These are phyloP conservation scores for Protonibea diacanthus DNA, from an alignment of 2,797 vertebrate genomes.

Conservation along the genomic window DNA sequence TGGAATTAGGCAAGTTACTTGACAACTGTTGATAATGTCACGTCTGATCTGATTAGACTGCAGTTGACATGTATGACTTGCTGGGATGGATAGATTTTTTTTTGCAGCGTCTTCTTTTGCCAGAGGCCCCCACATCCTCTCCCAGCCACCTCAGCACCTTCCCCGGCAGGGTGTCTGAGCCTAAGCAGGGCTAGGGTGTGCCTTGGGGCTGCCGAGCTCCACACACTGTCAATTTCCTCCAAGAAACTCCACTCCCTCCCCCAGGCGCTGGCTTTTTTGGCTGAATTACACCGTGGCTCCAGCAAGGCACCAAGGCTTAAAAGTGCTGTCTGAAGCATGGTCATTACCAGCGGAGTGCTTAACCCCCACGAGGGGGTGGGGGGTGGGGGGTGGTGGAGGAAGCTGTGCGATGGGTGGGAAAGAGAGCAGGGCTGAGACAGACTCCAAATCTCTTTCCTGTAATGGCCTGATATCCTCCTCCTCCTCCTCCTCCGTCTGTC, in stretches of 20 bases:
- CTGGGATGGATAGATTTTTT: conserved; percentile 24
- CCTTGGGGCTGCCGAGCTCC: conserved; percentile 76
- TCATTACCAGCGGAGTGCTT: conserved; percentile 80
- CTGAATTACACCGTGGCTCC: conserved; percentile 68
- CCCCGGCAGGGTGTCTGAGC: conserved; percentile 75
- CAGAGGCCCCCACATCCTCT: conserved; percentile 74
- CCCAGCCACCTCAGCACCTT: conserved; percentile 84
- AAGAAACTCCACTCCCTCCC: conserved; percentile 66
- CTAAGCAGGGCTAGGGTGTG: conserved; percentile 67
- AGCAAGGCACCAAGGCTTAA: conserved; percentile 71
- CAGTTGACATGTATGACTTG: conserved; percentile 37
- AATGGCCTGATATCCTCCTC: conserved; percentile 66
- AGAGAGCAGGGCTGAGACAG: conserved; percentile 58
- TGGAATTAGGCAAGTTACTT: not conserved
- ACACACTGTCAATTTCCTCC: conserved; percentile 77
- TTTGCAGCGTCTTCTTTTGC: conserved; percentile 61
- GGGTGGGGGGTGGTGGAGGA: not conserved
- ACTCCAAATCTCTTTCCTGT: conserved; percentile 72
- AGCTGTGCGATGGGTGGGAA: conserved; percentile 49
- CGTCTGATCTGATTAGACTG: conserved; percentile 15
- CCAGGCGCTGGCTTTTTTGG: conserved; percentile 64
- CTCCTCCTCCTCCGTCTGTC: conserved; percentile 47
- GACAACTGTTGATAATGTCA: not conserved
- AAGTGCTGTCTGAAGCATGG: conserved; percentile 79
- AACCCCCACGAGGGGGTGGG: conserved; percentile 55